These are phyloP conservation scores for Ochotona curzoniae DNA, from an alignment of 2,113 vertebrate species.

Conservation along the genomic window DNA sequence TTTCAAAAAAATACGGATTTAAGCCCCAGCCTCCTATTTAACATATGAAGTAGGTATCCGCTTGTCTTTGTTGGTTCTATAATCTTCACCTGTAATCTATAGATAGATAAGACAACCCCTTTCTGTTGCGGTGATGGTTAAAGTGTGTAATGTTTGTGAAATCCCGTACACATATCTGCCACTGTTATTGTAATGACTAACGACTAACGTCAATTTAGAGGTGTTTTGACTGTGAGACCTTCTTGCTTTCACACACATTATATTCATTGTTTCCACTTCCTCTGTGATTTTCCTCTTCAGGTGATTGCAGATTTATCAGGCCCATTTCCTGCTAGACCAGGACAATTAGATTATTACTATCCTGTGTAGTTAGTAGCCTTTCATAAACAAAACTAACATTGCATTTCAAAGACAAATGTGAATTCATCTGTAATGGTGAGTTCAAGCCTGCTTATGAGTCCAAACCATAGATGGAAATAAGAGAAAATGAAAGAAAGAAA, in stretches of 20 bases:
- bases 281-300: constrained; percentile 47
- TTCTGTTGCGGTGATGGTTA: not conserved
- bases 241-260: not conserved
- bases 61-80: not conserved
- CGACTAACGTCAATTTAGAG: constrained; percentile 2
- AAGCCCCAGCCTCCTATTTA: not conserved
- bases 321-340: not conserved
- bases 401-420: too few relatives aligned
- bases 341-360: not conserved
- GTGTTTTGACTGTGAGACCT: constrained; percentile 17
- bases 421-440: too few relatives aligned
- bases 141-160: not conserved
- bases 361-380: too few relatives aligned
- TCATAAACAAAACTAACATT: too few relatives aligned
- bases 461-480: too few relatives aligned
- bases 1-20: not conserved
- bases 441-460: too few relatives aligned
- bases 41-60: not conserved
- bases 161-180: not conserved
- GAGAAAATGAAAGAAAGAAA: too few relatives aligned
- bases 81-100: not conserved
- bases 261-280: not conserved
- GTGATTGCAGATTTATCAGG: not conserved
- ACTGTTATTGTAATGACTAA: not conserved
- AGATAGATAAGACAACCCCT: not conserved